A percentile compares a stretch with the other conserved stretches of the same genome.
phyloP scores from a whole-genome alignment of 2,113 vertebrate genomes.

The Thinocorus orbignyianus region DNA sequence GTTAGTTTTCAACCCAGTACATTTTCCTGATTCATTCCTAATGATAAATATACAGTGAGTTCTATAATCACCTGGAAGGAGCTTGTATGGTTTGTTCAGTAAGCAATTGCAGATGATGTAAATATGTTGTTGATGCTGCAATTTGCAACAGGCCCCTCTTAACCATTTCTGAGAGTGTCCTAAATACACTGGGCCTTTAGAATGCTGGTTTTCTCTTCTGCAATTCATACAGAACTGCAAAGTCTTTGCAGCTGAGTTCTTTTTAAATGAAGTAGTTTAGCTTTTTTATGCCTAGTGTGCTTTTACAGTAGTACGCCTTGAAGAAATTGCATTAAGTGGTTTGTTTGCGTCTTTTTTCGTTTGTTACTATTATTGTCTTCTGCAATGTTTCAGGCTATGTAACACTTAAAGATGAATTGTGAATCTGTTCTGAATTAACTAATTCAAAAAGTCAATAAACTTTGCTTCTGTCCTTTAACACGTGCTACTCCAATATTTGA shows the following conservation, averaged over 20 bases:
- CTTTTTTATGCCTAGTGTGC: neutral
- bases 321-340: neutral
- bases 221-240: neutral
- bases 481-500: neutral
- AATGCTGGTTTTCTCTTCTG: neutral
- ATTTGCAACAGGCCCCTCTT: neutral
- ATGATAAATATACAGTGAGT: neutral
- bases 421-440: neutral
- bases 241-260: neutral
- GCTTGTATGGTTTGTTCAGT: neutral
- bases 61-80: neutral
- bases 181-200: neutral
- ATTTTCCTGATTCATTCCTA: neutral
- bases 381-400: neutral
- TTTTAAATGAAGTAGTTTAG: neutral
- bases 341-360: neutral
- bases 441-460: neutral
- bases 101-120: neutral
- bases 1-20: neutral
- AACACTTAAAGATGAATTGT: neutral
- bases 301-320: neutral
- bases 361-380: neutral
- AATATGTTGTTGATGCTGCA: neutral
- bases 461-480: neutral
- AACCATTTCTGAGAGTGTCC: neutral